Conservation (phyloP, 2,888 invertebrate genomes). For the Rambutsinella grinnellia region DNA sequence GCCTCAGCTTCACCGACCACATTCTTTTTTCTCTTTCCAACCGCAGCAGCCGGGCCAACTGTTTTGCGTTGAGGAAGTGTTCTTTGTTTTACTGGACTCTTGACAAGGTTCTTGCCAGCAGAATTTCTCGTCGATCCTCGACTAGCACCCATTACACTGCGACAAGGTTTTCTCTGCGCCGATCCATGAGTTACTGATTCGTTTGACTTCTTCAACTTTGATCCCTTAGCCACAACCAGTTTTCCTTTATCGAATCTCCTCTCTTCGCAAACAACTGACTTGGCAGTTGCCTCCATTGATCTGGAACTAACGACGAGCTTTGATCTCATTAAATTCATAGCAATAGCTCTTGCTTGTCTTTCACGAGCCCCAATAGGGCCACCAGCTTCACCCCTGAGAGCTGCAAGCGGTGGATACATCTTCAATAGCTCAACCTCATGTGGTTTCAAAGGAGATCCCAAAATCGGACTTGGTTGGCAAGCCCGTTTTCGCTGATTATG, state of each 20-base stretch:
- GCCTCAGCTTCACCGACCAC: not conserved
- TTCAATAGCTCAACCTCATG: conserved; percentile 9
- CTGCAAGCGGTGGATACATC: too few species aligned
- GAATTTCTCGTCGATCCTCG: conserved; percentile 26
- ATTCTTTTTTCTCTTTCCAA: conserved; percentile 17
- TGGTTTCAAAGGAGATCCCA: conserved; percentile 33
- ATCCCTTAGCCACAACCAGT: not conserved
- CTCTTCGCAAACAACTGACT: conserved; percentile 34
- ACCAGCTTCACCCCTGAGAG: too few species aligned
- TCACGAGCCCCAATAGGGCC: too few species aligned
- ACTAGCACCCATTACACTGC: conserved; percentile 28
- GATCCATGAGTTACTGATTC: too few species aligned
- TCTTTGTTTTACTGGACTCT: conserved; percentile 1
- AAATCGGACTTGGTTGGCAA: conserved; percentile 18
- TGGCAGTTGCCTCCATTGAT: conserved; percentile 42
- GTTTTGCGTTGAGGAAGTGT: conserved; percentile 9
- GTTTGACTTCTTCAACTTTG: not conserved
- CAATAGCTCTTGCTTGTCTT: too few species aligned
- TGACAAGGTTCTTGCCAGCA: conserved; percentile 21
- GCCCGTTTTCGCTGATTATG: not conserved
- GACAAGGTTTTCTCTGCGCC: too few species aligned
- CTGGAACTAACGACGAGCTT: too few species aligned
- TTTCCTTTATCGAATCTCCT: not conserved
- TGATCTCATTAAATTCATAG: too few species aligned
- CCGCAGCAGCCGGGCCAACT: conserved; percentile 32